Base-by-base conservation (phyloP, 2,888 invertebrate species). In the Brachyopa scutellaris region DNA sequence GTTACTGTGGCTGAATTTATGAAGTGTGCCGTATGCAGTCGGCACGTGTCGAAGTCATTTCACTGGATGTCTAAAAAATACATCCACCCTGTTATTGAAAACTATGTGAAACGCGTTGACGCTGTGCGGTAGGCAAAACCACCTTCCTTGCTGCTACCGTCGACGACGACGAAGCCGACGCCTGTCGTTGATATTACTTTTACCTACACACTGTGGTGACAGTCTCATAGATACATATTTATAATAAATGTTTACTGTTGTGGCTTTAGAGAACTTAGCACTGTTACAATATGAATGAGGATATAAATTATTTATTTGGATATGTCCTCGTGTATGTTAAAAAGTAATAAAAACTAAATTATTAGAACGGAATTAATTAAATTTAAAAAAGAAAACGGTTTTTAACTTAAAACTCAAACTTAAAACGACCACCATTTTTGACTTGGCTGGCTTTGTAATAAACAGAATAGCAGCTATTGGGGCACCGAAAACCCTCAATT, bases 21-120 rank as follows among this genome's bases (percentile, higher is more conserved):
- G 80, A 80, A 80, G 80, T 80, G 74, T 80, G 80, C 80, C 79
- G 79, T 74, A 74, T 80, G 79, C 79, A 80, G 74, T 57, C 80
- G 69, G 42, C 80, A 80, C 80, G 80, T 80, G 80, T 62, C 74
- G 66, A 80, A 80, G 74, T 69, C 80, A 80, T 80, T 80, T 80
- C 69, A 78, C 49, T 67, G 47, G 61, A 79, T 79, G 79, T 79
- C 79, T 79, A 67, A 79, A 79, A 79, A 79, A 79, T 26, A 79
- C 67, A 79, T 79, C 47, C 67, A 61, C 61, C 61, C 79, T 73
- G 73, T 53, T 79, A 73, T 79, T 67, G 72, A 66, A 78, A 59
- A 66, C 51, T 67, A 59, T 79, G 51, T 51, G 66, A 47, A 61
- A 55, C 38, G 47, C 38, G 15, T 29, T 49, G 29, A 19, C n/a